Conservation (phyloP, 2,888 invertebrate species). For the Caradrina clavipalpis region DNA sequence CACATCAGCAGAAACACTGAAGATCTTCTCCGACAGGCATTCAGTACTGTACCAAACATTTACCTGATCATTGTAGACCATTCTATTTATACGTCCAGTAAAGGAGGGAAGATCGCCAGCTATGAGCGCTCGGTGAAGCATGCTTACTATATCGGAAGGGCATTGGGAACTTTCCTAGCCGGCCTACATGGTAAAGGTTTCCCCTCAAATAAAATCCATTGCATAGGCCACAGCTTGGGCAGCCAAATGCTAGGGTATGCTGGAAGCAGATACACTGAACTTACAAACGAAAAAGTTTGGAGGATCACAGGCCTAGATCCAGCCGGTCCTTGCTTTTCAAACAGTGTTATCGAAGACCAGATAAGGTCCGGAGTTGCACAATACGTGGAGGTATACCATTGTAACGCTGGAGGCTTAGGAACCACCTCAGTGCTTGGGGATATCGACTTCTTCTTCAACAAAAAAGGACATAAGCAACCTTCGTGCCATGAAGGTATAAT, state of each 20-base stretch:
- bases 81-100: constrained; percentile 81
- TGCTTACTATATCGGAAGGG: constrained; percentile 79
- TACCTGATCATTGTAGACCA: constrained; percentile 86
- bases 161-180: constrained; percentile 79
- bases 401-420: constrained; percentile 90
- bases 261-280: constrained; percentile 75
- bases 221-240: constrained; percentile 85
- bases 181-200: constrained; percentile 76
- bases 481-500: constrained; percentile 83
- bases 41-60: constrained; percentile 78
- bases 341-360: constrained; percentile 82
- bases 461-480: constrained; percentile 90
- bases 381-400: constrained; percentile 92
- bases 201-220: constrained; percentile 81
- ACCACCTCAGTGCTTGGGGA: constrained; percentile 89
- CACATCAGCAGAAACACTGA: constrained; percentile 82
- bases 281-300: constrained; percentile 80
- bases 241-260: constrained; percentile 82
- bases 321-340: constrained; percentile 87
- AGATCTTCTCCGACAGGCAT: constrained; percentile 80
- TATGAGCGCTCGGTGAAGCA: constrained; percentile 84
- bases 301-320: constrained; percentile 85
- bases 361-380: constrained; percentile 89
- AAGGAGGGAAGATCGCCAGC: constrained; percentile 79
- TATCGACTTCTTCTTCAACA: constrained; percentile 91